Evolutionary conservation across 2,888 invertebrate genomes (phyloP), one percentile per base, ranked within the genome.

Genomic region (Calliphora vomitoria): DNA sequence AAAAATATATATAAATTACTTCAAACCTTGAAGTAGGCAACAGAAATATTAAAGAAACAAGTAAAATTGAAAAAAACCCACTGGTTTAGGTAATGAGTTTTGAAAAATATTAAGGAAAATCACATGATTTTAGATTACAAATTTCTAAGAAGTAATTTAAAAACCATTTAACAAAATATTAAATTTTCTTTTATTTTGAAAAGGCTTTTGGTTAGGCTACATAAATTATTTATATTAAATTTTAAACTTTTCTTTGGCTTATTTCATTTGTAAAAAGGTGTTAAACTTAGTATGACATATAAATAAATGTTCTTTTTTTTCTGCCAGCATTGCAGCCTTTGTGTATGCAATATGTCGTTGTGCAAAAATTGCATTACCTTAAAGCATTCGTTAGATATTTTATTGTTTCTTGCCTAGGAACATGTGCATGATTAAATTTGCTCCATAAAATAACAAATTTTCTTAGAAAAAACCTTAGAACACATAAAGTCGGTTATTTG

Each of bases 271-370:
- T n/a, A n/a, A n/a, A n/a, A n/a, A n/a, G n/a, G n/a, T n/a, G n/a
- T n/a, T n/a, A n/a, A n/a, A n/a, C n/a, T n/a, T n/a, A n/a, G n/a
- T n/a, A n/a, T n/a, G n/a, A n/a, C n/a, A n/a, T n/a, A n/a, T n/a
- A 18, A 13, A 58, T 38, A 62, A 62, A n/a, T 55, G 13, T 18
- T 53, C 11, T 5, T 53, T 18, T 4, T 18, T 50, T 31, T 4
- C 8, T 4, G 38, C 13, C 25, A 44, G 44, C 35, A 44, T 35
- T 82, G 82, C 74, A 47, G 20, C 58, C 58, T 74, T 75, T 58
- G 35, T 66, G 38, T 82, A 75, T 74, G 82, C 82, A 68, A 66
- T 58, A 64, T 64, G 38, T 74, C 4, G 41, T 72, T 18, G 1
- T 15, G 25, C 11, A 2, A 44, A 53, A 75, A 35, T 38, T 4